These are phyloP conservation scores for Drosophila neotestacea DNA, from an alignment of 2,888 invertebrate genomes.

Conservation along the genomic window DNA sequence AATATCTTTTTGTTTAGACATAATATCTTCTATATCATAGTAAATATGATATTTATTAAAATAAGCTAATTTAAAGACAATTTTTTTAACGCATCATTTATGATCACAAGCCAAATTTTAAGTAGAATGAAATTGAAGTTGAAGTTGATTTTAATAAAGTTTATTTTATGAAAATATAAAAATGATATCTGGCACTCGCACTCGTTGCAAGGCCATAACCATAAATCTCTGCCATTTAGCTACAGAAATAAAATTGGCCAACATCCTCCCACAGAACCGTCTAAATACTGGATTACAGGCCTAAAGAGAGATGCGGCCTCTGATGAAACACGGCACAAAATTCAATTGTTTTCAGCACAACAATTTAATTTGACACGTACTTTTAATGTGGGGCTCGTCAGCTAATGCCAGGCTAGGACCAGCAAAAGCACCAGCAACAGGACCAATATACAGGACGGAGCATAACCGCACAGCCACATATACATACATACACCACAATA, in stretches of 20 bases:
- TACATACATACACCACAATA: constrained; percentile 2
- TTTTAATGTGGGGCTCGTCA: constrained; percentile 70
- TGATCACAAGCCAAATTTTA: neutral
- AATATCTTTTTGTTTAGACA: too few relatives aligned
- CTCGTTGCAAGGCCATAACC: constrained; percentile 44
- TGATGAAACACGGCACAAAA: constrained; percentile 72
- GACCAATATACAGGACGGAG: constrained; percentile 22
- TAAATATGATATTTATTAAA: neutral
- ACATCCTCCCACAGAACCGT: constrained; percentile 33
- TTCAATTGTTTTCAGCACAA: constrained; percentile 76
- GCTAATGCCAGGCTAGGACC: constrained; percentile 61
- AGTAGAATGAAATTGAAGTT: neutral
- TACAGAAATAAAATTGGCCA: constrained; percentile 58
- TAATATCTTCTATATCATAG: too few relatives aligned
- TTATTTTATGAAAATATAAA: neutral
- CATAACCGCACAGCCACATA: constrained; percentile 26
- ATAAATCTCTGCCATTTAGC: constrained; percentile 70
- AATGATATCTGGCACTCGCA: constrained; percentile 14
- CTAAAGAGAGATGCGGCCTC: constrained; percentile 32
- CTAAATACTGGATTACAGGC: constrained; percentile 51
- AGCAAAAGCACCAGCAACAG: constrained; percentile 12
- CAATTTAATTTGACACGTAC: constrained; percentile 80
- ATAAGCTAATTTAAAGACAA: neutral
- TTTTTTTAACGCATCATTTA: neutral
- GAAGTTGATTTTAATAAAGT: constrained; percentile 1